Evolutionary conservation across 2,113 vertebrate genomes (phyloP).

Genomic region (Chionodraco myersi): DNA sequence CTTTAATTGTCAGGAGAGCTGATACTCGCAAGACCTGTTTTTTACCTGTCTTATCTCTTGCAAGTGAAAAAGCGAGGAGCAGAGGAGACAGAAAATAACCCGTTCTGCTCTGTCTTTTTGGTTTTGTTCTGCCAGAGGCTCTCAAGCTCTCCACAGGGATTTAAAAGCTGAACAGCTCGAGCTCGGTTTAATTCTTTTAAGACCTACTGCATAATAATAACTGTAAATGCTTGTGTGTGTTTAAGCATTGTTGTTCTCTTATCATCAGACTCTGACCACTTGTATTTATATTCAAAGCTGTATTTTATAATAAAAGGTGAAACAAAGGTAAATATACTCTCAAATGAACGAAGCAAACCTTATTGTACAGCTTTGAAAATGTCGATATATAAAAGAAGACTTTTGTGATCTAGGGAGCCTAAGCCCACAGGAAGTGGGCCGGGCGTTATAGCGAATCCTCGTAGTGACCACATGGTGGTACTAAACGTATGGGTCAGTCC

Average conservation of each 20-base stretch:
- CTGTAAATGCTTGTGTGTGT: background rate
- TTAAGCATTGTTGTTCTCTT: too few species aligned
- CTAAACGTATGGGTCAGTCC: too few species aligned
- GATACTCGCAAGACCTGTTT: constrained; percentile 8
- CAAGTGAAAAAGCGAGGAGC: constrained; percentile 17
- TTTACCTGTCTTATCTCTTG: constrained; percentile 37
- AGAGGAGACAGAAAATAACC: constrained; percentile 50
- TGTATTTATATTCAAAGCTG: constrained; percentile 29
- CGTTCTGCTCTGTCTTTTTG: constrained; percentile 30
- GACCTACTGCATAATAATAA: constrained; percentile 15
- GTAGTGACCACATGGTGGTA: too few species aligned
- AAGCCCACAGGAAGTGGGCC: too few species aligned
- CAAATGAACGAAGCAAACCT: constrained; percentile 7
- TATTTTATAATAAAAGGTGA: constrained; percentile 23
- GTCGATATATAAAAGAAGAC: background rate
- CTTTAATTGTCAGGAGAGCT: constrained; percentile 41
- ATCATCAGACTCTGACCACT: background rate
- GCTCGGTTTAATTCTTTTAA: constrained; percentile 45
- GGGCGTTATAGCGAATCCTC: too few species aligned
- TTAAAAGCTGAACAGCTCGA: constrained; percentile 31
- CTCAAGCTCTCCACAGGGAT: constrained; percentile 47
- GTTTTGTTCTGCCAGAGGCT: constrained; percentile 62
- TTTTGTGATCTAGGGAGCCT: background rate
- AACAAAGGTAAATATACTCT: constrained; percentile 25
- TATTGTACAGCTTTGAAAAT: constrained; percentile 8